Evolutionary conservation across 2,113 vertebrate genomes (phyloP).

Genomic region (Dasyurus viverrinus): DNA sequence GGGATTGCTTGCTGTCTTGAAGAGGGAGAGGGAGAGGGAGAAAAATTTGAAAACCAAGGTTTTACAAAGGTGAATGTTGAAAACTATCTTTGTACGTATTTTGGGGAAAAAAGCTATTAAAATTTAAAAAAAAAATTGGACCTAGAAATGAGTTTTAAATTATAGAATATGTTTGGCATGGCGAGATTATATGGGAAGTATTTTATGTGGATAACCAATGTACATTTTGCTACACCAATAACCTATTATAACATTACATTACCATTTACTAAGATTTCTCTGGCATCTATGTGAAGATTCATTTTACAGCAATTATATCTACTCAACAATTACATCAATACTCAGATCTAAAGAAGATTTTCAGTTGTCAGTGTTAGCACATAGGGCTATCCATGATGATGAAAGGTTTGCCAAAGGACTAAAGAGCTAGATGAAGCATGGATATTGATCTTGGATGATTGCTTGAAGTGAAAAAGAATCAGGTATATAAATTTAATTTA

Average conservation of each 20-base stretch:
- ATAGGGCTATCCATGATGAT: accelerated
- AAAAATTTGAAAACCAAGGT: too few relatives aligned
- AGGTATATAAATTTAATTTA: neutral
- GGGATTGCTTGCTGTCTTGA: too few relatives aligned
- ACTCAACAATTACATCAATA: accelerated
- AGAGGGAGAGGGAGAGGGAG: too few relatives aligned
- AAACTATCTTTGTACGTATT: too few relatives aligned
- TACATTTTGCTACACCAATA: neutral
- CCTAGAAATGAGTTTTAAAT: slow-evolving; percentile 54
- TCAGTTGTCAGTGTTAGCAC: accelerated
- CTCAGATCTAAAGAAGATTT: accelerated
- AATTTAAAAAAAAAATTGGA: neutral
- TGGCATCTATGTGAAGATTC: neutral
- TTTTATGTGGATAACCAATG: slow-evolving; percentile 1
- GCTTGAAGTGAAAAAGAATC: neutral
- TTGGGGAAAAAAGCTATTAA: too few relatives aligned
- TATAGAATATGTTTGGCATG: slow-evolving; percentile 24
- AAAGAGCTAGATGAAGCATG: neutral
- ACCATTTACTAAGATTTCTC: neutral
- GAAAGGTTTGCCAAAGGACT: neutral
- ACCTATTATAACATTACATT: neutral
- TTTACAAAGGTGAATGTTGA: too few relatives aligned
- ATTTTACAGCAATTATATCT: neutral
- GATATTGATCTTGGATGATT: neutral
- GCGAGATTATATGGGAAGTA: slow-evolving; percentile 43